These are phyloP conservation scores for Plebejus argus DNA, from an alignment of 2,888 invertebrate genomes.

Conservation along the genomic window DNA sequence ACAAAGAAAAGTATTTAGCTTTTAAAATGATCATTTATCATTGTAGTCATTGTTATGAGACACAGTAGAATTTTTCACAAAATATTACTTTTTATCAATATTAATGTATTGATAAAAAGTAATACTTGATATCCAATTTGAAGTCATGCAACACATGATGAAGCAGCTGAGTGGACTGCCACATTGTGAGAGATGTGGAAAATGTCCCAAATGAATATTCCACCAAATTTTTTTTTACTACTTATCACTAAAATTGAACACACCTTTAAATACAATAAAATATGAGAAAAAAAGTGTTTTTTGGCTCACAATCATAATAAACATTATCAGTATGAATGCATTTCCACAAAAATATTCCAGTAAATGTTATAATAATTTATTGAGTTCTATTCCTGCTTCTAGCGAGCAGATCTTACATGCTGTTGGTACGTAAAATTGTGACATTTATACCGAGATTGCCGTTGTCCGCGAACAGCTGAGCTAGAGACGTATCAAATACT, in stretches of 20 bases:
- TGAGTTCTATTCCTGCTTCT: constrained; percentile 43
- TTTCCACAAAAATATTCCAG: constrained; percentile 48
- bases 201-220: background rate
- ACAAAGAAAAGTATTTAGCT: background rate
- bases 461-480: constrained; percentile 99
- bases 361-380: constrained; percentile 38
- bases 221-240: constrained; percentile 51
- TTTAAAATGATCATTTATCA: background rate
- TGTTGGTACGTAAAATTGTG: constrained; percentile 95
- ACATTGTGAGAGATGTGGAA: background rate
- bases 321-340: constrained; percentile 47
- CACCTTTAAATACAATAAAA: constrained; percentile 63
- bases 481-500: constrained; percentile 98
- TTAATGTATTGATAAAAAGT: constrained; percentile 4
- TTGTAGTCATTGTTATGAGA: background rate
- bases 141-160: background rate
- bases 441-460: constrained; percentile 99
- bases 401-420: constrained; percentile 41
- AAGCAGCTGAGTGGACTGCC: background rate
- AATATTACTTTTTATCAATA: background rate
- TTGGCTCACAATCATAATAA: constrained; percentile 58
- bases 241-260: constrained; percentile 74
- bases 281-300: constrained; percentile 58
- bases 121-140: background rate
- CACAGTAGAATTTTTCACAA: background rate